Base-by-base conservation (phyloP, 2,888 invertebrate genomes). In the Galerucella nymphaeae region DNA sequence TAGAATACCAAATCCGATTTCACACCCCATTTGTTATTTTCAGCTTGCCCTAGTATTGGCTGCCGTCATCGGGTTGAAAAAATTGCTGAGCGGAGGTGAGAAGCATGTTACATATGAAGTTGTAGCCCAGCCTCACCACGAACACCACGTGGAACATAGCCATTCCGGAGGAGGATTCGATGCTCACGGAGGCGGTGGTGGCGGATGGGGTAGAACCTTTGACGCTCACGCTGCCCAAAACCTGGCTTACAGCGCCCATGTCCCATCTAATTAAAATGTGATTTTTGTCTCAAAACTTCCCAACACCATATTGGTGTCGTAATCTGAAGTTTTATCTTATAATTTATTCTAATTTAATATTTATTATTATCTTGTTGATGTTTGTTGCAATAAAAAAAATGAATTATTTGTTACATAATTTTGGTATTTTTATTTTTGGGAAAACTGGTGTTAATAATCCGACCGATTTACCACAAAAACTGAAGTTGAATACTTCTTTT, bases 1-100 rank as follows among this genome's bases (percentile, higher is more conserved):
- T 23, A 4, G 4, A 23, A 23, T 23, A 23, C 23, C 23, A 23
- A 23, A 23, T 3, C 4, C 23, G 23, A 4, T 23, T 23, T 23
- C 23, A 23, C 23, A 23, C 23, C 23, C 23, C 23, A 23, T 18
- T 48, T 66, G 73, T 75, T 38, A 48, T 62, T 61, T 77, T 66
- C 76, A 87, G 89, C 92, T 95, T 67, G 95, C 95, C 2, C 88
- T 96, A 11, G 89, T 95, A 4, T 87, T 95, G 70, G 93, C 95
- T 14, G 92, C 92, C 59, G 92, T 95, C 79, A 93, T 95, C 77
- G 95, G 94, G 45, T 84, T 95, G 82, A 95, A 94, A 88, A 95
- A 95, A 82, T 88, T 96, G 57, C 91, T 95, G 86, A 91, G 91
- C 65, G 92, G 92, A 83, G 92, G 92, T 83, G 93, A 90, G 79